Conservation (phyloP, 2,113 vertebrate species). For the Perccottus glenii region DNA sequence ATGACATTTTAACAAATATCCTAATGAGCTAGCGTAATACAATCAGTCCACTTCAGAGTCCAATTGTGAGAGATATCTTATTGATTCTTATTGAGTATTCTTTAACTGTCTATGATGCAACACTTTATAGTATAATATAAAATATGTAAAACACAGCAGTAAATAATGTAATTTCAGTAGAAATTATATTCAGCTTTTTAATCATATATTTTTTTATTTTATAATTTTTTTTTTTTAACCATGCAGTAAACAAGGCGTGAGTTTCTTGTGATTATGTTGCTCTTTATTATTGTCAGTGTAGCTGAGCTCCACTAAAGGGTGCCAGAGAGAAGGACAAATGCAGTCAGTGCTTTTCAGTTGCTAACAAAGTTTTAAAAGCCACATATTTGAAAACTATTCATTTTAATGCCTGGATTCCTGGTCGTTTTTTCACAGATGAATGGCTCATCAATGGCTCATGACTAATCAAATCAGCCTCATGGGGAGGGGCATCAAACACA, state of each 20-base stretch:
- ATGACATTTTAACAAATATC: too few relatives aligned
- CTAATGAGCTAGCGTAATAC: too few relatives aligned
- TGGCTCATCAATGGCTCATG: too few relatives aligned
- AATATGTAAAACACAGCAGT: constrained; percentile 17
- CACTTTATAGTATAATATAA: not conserved
- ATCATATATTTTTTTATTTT: too few relatives aligned
- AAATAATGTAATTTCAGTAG: constrained; percentile 48
- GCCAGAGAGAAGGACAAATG: constrained; percentile 48
- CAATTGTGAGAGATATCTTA: too few relatives aligned
- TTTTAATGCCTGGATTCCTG: too few relatives aligned
- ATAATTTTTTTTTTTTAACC: constrained; percentile 33
- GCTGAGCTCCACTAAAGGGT: constrained; percentile 54
- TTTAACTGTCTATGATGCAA: constrained; percentile 3
- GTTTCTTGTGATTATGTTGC: constrained; percentile 40
- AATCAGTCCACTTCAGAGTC: too few relatives aligned
- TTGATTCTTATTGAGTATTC: not conserved
- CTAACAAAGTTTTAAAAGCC: constrained; percentile 47
- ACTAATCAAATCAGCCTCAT: too few relatives aligned
- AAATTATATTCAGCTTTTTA: too few relatives aligned
- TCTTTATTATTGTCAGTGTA: constrained; percentile 31
- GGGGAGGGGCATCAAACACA: too few relatives aligned
- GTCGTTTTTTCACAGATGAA: too few relatives aligned
- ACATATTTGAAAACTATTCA: too few relatives aligned
- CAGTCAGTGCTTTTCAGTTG: not conserved
- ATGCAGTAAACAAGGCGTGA: constrained; percentile 41